Percentiles rank a stretch among this genome's conserved stretches.
These are phyloP conservation scores for Aphelenchoides besseyi DNA, from an alignment of 1,140 invertebrate genomes.

Conservation along the genomic window DNA sequence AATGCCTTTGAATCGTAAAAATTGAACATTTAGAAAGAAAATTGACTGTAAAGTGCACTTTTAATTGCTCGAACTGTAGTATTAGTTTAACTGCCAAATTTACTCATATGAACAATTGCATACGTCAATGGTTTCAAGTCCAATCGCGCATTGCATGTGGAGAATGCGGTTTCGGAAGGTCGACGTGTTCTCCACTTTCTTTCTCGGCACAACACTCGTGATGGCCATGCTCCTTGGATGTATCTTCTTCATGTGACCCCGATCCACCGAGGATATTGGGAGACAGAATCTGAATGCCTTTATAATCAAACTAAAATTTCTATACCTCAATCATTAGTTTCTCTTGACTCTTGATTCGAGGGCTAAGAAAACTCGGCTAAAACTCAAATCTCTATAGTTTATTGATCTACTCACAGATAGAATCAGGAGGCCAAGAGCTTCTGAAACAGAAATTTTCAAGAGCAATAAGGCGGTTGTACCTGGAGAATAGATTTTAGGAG, in stretches of 20 bases:
- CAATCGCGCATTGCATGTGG: background rate
- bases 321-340: conserved; percentile 27
- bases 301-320: background rate
- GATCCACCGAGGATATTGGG: conserved; percentile 5
- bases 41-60: no score
- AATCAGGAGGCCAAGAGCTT: no score
- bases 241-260: background rate
- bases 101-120: no score
- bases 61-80: no score
- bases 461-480: background rate
- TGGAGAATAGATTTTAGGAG: conserved; percentile 11
- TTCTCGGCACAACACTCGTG: background rate
- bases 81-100: no score
- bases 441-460: no score
- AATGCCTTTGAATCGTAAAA: no score
- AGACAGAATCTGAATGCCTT: background rate
- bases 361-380: conserved; percentile 10
- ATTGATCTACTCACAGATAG: no score
- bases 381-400: no score
- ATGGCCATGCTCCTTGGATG: background rate
- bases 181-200: background rate
- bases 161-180: background rate
- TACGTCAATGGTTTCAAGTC: no score
- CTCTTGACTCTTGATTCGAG: conserved; percentile 22
- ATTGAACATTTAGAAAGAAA: no score